Evolutionary conservation across 2,888 invertebrate genomes (phyloP).

Genomic region (Orchestes rusci): DNA sequence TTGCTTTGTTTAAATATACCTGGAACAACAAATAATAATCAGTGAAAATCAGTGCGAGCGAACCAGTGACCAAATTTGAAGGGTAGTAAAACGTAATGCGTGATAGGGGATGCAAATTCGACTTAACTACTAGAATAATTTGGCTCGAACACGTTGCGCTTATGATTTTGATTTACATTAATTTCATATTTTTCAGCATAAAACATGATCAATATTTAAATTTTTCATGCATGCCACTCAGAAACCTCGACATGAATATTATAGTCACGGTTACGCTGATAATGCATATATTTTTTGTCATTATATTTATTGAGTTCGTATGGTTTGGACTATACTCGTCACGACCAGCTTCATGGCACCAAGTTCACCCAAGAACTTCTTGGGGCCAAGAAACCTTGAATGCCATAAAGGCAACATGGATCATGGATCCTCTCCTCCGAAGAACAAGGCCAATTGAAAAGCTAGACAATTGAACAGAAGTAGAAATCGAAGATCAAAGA

Average conservation of each 20-base stretch:
- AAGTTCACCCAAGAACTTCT: too few relatives aligned
- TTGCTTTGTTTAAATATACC: too few relatives aligned
- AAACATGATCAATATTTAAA: conserved; percentile 40
- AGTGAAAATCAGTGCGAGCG: too few relatives aligned
- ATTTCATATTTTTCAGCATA: conserved; percentile 45
- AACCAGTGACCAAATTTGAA: conserved; percentile 23
- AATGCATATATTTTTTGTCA: conserved; percentile 11
- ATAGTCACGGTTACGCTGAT: conserved; percentile 24
- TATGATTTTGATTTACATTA: conserved; percentile 47
- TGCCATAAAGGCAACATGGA: too few relatives aligned
- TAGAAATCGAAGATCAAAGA: too few relatives aligned
- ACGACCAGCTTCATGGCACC: too few relatives aligned
- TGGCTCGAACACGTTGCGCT: conserved; percentile 45
- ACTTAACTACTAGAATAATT: conserved; percentile 45
- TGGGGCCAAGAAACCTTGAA: too few relatives aligned
- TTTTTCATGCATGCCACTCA: conserved; percentile 32
- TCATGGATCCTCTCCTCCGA: too few relatives aligned
- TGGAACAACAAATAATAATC: too few relatives aligned
- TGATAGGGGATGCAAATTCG: conserved; percentile 44
- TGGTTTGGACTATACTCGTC: too few relatives aligned
- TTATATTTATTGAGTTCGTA: not conserved
- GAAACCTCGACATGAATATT: conserved; percentile 20
- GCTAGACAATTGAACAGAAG: too few relatives aligned
- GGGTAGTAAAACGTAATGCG: conserved; percentile 36
- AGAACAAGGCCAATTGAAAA: too few relatives aligned